Base-by-base conservation (phyloP, 2,113 vertebrate genomes). In the Martes martes region DNA sequence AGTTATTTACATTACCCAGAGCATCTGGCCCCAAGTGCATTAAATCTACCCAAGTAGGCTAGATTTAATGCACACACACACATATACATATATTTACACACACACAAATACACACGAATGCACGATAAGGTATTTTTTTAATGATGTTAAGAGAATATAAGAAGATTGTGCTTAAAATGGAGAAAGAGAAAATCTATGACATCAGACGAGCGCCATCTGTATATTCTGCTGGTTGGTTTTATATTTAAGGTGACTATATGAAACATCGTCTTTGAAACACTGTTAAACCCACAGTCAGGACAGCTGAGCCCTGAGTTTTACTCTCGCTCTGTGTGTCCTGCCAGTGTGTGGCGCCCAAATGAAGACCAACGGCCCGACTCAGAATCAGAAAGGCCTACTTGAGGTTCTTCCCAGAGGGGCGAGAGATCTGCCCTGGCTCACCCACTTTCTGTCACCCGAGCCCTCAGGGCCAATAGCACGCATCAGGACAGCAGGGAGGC, bases 1-100 rank as follows among this genome's bases (percentile, higher is more conserved):
- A 89, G 88, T 94, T 97, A 95, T 55, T 96, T 78, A 92, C 76
- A 76, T 78, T 31, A 91, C 84, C 63, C 92, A 94, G 79, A 82
- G 36, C 81, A 91, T 61, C 57, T 93, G 73, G 79, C 21, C 85
- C 69, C 86, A 76, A 69, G 50, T 52, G 50, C 50, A 52, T 52
- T 52, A 52, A 52, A 52, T 52, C 14, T 52, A 52, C 50, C 50
- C 15, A 52, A 52, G 50, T 52, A 52, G 50, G 50, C 50, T 52
- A 52, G 50, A 52, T 52, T 52, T 52, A 52, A 84, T 45, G 74
- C 14, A 73, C 50, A 16, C 50, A 52, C 1, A 59, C 5, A 90
- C 24, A 33, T 24, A 23, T 24, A 76, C 2, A 79, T 52, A 15
- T 52, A 52, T 52, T 52, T 5, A 52, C 50, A 52, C 50, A 50